Evolutionary conservation across 2,797 vertebrate genomes (phyloP).

Genomic region (Enoplosus armatus): DNA sequence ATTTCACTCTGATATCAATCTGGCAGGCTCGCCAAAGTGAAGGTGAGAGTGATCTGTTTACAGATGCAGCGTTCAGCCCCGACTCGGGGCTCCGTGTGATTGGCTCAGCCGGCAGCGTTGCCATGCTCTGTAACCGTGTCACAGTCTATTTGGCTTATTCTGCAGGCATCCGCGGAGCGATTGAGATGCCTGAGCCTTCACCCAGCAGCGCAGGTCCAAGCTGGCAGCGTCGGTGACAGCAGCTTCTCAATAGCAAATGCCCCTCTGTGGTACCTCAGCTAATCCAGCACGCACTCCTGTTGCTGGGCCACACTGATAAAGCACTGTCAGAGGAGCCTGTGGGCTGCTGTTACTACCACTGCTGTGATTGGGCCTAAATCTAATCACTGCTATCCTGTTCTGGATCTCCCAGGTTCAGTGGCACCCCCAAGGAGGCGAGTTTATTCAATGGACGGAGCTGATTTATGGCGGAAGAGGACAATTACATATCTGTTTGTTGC

Average conservation of each 20-base stretch:
- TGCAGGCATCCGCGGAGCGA: constrained; percentile 45
- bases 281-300: constrained; percentile 40
- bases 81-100: constrained; percentile 52
- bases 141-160: constrained; percentile 64
- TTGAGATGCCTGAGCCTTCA: constrained; percentile 59
- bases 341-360: constrained; percentile 32
- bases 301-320: constrained; percentile 57
- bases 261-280: constrained; percentile 46
- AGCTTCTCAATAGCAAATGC: constrained; percentile 45
- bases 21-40: constrained; percentile 45
- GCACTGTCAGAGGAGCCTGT: constrained; percentile 42
- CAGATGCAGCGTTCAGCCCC: constrained; percentile 56
- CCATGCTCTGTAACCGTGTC: constrained; percentile 63
- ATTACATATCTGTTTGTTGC: constrained; percentile 47
- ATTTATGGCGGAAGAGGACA: constrained; percentile 51
- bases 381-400: constrained; percentile 67
- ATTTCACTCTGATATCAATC: constrained; percentile 52
- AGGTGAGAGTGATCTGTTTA: constrained; percentile 67
- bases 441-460: constrained; percentile 57
- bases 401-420: constrained; percentile 66
- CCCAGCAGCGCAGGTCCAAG: constrained; percentile 31
- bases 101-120: constrained; percentile 52
- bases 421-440: constrained; percentile 38
- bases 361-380: constrained; percentile 64
- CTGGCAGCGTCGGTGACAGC: constrained; percentile 36